phyloP scores from a whole-genome alignment of 2,113 vertebrate species.

The Neotoma lepida region DNA sequence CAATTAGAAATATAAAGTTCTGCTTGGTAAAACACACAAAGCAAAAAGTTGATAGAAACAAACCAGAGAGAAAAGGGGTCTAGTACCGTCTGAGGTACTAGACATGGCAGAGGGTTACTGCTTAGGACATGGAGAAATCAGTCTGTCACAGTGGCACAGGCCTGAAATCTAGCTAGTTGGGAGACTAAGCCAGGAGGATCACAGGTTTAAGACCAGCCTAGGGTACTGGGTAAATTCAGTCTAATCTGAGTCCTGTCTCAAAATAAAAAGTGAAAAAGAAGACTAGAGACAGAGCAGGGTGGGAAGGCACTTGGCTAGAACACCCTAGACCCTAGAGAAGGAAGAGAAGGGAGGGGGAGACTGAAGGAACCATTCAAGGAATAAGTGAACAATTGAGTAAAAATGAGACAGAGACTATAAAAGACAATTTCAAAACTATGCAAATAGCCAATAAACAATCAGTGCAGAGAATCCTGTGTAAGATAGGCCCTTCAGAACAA shows the following conservation, averaged over 20 bases:
- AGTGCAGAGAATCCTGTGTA: not conserved
- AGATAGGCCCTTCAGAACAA: not conserved
- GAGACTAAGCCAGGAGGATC: not conserved
- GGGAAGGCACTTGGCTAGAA: not conserved
- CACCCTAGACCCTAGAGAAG: not conserved
- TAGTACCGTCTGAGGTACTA: no score
- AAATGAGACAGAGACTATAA: not conserved
- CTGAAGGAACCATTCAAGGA: not conserved
- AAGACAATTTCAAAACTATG: not conserved
- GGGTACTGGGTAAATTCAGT: not conserved
- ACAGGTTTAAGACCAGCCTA: not conserved
- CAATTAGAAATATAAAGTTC: not conserved
- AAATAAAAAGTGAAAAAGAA: not conserved
- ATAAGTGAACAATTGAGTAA: not conserved
- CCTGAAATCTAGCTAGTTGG: not conserved
- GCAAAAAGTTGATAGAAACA: not conserved
- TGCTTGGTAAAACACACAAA: conserved; percentile 12
- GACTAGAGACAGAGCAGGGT: not conserved
- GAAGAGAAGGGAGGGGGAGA: accelerated
- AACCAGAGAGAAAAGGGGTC: not conserved
- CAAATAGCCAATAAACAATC: not conserved
- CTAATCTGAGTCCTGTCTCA: not conserved
- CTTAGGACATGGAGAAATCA: not conserved
- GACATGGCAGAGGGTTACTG: not conserved
- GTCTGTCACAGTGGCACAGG: not conserved